A percentile compares a stretch with the other conserved stretches of the same genome.
These are phyloP conservation scores for Samia ricini DNA, from an alignment of 1,140 invertebrate species.

Conservation along the genomic window DNA sequence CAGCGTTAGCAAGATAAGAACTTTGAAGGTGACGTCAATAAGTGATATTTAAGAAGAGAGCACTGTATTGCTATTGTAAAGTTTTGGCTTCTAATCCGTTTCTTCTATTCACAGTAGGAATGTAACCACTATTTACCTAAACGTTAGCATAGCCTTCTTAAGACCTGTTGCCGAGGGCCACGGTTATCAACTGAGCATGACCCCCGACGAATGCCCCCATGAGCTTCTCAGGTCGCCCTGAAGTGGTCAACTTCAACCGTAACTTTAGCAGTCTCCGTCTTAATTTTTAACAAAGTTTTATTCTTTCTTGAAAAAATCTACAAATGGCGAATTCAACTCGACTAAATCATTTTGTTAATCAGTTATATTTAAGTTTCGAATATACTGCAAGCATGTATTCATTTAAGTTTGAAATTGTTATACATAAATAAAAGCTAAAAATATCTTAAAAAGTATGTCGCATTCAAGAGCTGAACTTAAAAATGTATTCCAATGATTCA, in stretches of 20 bases:
- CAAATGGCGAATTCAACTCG: background rate
- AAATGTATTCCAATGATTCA: too few species aligned
- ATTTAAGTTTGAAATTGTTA: too few species aligned
- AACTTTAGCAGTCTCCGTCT: background rate
- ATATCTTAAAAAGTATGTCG: too few species aligned
- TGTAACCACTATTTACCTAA: background rate
- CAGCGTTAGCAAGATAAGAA: too few species aligned
- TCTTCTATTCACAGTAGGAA: background rate
- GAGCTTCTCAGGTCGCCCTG: too few species aligned
- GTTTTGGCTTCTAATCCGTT: background rate
- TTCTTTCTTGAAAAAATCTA: background rate
- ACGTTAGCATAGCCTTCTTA: background rate
- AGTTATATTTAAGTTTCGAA: too few species aligned
- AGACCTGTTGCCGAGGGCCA: background rate
- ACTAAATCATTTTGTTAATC: too few species aligned
- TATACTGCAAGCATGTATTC: too few species aligned
- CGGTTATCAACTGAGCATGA: background rate
- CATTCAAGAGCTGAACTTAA: too few species aligned
- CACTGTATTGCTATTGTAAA: background rate
- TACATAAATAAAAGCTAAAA: too few species aligned
- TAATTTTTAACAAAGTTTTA: background rate
- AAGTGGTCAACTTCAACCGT: background rate
- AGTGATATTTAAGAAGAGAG: background rate
- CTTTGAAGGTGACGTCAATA: background rate
- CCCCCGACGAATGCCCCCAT: too few species aligned